These are phyloP conservation scores for Oncorhynchus keta DNA, from an alignment of 2,113 vertebrate genomes.

Conservation along the genomic window DNA sequence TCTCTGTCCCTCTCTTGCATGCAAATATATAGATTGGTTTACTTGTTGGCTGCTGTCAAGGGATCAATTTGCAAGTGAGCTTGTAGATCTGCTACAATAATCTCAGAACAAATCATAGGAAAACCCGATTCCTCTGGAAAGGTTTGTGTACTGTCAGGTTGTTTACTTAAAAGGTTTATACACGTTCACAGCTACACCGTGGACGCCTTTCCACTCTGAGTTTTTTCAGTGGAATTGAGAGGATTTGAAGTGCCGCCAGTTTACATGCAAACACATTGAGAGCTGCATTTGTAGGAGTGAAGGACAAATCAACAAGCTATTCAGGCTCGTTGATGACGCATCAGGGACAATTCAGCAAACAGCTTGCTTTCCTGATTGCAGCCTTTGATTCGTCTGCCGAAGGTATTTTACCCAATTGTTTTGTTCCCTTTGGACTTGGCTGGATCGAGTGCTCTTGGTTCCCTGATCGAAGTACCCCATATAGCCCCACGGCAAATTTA, in stretches of 20 bases:
- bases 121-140: neutral
- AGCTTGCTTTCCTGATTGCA: conserved; percentile 41
- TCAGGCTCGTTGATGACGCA: conserved; percentile 44
- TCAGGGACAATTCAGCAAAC: conserved; percentile 37
- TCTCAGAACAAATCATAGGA: neutral
- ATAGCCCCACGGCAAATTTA: neutral
- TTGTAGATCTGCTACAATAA: neutral
- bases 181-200: too few relatives aligned
- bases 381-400: conserved; percentile 1
- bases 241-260: conserved; percentile 3
- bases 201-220: too few relatives aligned
- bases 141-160: neutral
- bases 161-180: too few relatives aligned
- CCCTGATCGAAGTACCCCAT: neutral
- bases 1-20: too few relatives aligned
- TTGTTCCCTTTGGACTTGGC: neutral
- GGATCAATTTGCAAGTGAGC: too few relatives aligned
- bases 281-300: conserved; percentile 26
- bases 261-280: conserved; percentile 12
- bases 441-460: neutral
- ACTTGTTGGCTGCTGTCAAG: too few relatives aligned
- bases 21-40: too few relatives aligned
- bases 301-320: conserved; percentile 47
- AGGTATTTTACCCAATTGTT: neutral
- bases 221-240: too few relatives aligned